Evolutionary conservation across 23 tunicate genomes (phyloP).

Genomic region (Aplidium turbinatum): DNA sequence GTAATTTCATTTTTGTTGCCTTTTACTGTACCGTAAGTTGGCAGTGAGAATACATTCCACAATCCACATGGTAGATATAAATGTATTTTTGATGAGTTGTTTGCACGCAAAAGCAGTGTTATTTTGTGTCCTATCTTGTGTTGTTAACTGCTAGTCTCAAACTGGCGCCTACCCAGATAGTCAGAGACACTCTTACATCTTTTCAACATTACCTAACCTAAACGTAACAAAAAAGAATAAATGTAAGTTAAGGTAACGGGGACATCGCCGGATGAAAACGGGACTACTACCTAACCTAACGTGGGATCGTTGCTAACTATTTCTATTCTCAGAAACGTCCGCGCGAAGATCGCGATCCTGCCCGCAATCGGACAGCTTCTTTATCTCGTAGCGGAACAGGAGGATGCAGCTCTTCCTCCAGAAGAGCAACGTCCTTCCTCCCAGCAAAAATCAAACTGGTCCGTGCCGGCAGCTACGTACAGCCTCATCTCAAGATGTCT

Average conservation of each 20-base stretch:
- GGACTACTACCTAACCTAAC: neutral
- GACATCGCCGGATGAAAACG: too few relatives aligned
- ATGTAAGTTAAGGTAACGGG: neutral
- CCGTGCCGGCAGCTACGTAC: conserved; percentile 63
- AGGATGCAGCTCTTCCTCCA: conserved; percentile 43
- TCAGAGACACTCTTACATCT: too few relatives aligned
- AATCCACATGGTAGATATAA: too few relatives aligned
- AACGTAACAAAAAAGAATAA: too few relatives aligned
- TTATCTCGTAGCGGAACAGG: conserved; percentile 76
- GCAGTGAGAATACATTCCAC: too few relatives aligned
- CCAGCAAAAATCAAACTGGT: conserved; percentile 52
- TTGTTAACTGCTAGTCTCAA: too few relatives aligned
- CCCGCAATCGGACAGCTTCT: conserved; percentile 88
- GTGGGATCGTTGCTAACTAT: too few relatives aligned
- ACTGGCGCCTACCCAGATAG: too few relatives aligned
- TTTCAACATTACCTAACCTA: too few relatives aligned
- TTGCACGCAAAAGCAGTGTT: too few relatives aligned
- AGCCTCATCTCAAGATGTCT: conserved; percentile 57
- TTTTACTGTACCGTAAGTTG: neutral
- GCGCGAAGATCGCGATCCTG: conserved; percentile 53
- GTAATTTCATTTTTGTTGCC: conserved; percentile 18
- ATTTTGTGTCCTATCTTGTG: too few relatives aligned
- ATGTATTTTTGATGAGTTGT: too few relatives aligned
- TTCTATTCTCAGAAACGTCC: conserved; percentile 46
- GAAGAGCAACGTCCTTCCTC: conserved; percentile 17